phyloP scores from a whole-genome alignment of 2,888 invertebrate genomes.

The Syrista parreyssii region DNA sequence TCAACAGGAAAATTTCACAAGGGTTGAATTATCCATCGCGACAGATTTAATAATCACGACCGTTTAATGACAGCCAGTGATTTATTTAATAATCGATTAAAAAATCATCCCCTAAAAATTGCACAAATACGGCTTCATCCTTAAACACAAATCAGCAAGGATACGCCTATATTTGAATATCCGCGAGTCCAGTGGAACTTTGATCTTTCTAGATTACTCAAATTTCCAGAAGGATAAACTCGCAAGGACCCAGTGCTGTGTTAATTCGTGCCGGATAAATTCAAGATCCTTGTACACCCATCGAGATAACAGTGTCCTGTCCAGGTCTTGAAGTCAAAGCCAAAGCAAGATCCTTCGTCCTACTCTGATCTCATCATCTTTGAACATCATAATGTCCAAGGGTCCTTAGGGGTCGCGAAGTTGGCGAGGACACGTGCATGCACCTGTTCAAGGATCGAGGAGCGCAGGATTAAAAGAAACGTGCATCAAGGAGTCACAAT shows the following conservation, averaged over 20 bases:
- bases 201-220: not conserved
- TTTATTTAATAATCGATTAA: not conserved
- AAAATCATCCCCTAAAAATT: not conserved
- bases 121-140: not conserved
- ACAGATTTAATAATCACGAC: not conserved
- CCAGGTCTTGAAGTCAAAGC: not conserved
- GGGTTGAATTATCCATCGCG: not conserved
- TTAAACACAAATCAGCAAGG: not conserved
- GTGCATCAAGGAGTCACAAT: slow-evolving; percentile 44
- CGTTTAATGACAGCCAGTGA: not conserved
- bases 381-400: not conserved
- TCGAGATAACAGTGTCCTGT: not conserved
- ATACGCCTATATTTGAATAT: not conserved
- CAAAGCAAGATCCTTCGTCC: not conserved
- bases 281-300: not conserved
- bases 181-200: not conserved
- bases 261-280: not conserved
- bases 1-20: not conserved
- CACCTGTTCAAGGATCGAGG: slow-evolving; percentile 27
- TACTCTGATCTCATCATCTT: not conserved
- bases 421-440: slow-evolving; percentile 41
- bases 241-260: not conserved
- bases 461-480: slow-evolving; percentile 34
- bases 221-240: not conserved
- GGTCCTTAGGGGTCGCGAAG: slow-evolving; percentile 8